Percentiles rank a stretch among this genome's conserved stretches.
phyloP scores from a whole-genome alignment of 2,113 vertebrate genomes.

The Cyphomyrus discorhynchus region DNA sequence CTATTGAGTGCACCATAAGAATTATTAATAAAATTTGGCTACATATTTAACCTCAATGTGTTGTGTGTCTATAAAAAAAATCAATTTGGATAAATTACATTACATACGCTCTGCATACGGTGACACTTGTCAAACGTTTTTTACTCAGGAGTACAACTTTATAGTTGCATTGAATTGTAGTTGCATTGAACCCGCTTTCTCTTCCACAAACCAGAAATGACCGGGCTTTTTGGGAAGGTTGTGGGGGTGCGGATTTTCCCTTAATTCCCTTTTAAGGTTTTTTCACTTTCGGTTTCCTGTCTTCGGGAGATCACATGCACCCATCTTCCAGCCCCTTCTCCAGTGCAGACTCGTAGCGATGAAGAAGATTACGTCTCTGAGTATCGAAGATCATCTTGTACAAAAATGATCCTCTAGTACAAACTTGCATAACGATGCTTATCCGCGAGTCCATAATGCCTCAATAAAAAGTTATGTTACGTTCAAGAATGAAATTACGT shows the following conservation, averaged over 20 bases:
- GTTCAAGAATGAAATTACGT: neutral
- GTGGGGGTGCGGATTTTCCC: neutral
- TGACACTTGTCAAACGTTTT: neutral
- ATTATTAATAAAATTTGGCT: neutral
- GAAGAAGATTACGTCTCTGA: neutral
- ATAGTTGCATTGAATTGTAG: neutral
- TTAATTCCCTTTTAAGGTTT: neutral
- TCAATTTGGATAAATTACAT: no score
- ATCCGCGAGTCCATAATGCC: neutral
- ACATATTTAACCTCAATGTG: neutral
- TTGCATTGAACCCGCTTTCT: neutral
- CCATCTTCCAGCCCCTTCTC: neutral
- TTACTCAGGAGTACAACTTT: neutral
- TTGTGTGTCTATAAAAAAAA: neutral
- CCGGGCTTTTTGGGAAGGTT: neutral
- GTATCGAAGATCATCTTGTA: neutral
- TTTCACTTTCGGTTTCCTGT: constrained; percentile 1
- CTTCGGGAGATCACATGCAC: neutral
- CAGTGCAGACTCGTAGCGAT: neutral
- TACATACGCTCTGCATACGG: neutral
- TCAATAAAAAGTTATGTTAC: neutral
- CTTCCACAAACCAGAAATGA: neutral
- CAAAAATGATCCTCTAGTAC: neutral
- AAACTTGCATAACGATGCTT: neutral
- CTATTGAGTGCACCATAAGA: neutral